Base-by-base conservation (phyloP, 2,113 vertebrate genomes). In the Engystomops pustulosus region DNA sequence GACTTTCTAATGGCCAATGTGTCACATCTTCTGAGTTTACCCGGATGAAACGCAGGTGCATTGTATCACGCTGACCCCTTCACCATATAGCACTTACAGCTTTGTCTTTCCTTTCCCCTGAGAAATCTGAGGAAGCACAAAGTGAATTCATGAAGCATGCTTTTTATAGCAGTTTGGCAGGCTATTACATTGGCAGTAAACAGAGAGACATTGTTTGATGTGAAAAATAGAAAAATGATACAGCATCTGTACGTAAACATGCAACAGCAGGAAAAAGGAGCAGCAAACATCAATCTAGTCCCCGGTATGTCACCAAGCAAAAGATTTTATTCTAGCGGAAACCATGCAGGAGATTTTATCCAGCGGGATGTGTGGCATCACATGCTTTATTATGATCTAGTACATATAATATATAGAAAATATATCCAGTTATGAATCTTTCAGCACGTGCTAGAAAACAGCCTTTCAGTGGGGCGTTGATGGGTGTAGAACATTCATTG, bases 141-240 rank as follows among this genome's bases (percentile, higher is more conserved):
- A 68, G 71, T 49, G 49, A 53, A 84, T 84, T 68, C 71, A 67
- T 84, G 71, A 67, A 67, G 44, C 62, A 27, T 68, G 58, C 34
- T 76, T 76, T 83, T 84, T 68, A 67, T 76, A 84, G 81, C 51
- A 58, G 51, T 76, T 77, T 77, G 70, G 81, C 81, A 77, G 71
- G 71, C 81, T 77, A 77, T 84, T 77, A 68, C 44, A 25, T 38
- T 84, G 71, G 41, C 60, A 67, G 81, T 53, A 84, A 84, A 84
- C 55, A 68, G 72, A 77, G 9, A 76, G 55, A 67, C 55, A 76
- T 49, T 51, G 53, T 76, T 77, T 77, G 81, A 84, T 67, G 60
- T 77, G 45, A 77, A 65, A 77, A 55, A 55, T 49, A 68, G 67
- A 71, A 55, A 81, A 77, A 84, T 84, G 71, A 77, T 84, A 67